phyloP scores from a whole-genome alignment of 2,797 vertebrate species.

The Periophthalmus magnuspinnatus region DNA sequence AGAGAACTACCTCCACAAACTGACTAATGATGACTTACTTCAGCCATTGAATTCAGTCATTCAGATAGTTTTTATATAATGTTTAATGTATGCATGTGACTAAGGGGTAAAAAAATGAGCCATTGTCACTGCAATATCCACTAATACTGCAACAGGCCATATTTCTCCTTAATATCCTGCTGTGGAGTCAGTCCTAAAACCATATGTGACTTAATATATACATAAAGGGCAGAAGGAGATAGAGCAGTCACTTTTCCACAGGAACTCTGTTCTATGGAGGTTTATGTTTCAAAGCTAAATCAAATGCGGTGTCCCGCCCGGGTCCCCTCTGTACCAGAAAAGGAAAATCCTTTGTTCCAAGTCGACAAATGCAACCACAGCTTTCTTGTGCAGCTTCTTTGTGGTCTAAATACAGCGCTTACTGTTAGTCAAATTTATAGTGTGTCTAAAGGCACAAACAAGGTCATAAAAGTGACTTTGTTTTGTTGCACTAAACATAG shows the following conservation, averaged over 20 bases:
- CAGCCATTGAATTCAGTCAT: constrained; percentile 17
- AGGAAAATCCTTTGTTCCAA: constrained; percentile 62
- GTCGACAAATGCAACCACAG: constrained; percentile 46
- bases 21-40: constrained; percentile 23
- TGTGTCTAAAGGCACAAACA: constrained; percentile 60
- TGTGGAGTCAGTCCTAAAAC: not conserved
- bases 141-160: not conserved
- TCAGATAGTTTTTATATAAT: constrained; percentile 14
- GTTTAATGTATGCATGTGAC: too few species aligned
- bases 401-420: constrained; percentile 63
- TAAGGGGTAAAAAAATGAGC: not conserved
- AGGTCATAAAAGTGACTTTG: constrained; percentile 66
- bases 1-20: constrained; percentile 43
- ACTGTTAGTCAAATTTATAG: constrained; percentile 50
- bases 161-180: not conserved
- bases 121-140: not conserved
- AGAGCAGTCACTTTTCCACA: constrained; percentile 43
- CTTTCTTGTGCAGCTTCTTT: constrained; percentile 35
- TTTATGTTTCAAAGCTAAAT: constrained; percentile 39
- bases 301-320: constrained; percentile 62
- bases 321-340: constrained; percentile 48
- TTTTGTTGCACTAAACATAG: constrained; percentile 58
- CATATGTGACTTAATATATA: constrained; percentile 7
- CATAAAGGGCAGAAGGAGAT: constrained; percentile 16
- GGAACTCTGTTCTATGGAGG: constrained; percentile 25